phyloP scores from a whole-genome alignment of 2,113 vertebrate species.

The Octodon degus region DNA sequence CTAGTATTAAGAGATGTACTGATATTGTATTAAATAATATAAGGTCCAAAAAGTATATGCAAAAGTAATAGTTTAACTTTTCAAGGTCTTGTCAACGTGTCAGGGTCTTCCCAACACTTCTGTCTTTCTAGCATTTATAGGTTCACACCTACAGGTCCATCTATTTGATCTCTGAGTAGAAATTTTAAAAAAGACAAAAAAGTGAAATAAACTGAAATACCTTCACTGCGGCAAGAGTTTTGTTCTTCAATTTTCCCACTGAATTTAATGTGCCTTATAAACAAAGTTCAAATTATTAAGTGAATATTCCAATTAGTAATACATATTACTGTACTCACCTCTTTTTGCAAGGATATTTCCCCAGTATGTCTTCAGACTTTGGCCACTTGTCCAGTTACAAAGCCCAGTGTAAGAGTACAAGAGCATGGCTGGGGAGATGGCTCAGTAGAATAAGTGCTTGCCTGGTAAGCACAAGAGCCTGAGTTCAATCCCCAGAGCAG shows the following conservation, averaged over 20 bases:
- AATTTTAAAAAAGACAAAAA: background rate
- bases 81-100: background rate
- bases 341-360: background rate
- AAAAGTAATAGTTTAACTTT: background rate
- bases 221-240: background rate
- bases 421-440: no score
- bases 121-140: background rate
- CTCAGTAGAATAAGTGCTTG: no score
- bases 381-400: background rate
- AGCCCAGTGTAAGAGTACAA: background rate
- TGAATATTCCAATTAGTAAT: conserved; percentile 2
- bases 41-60: background rate
- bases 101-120: background rate
- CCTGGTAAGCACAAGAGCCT: background rate
- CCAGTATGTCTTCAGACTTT: background rate
- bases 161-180: background rate
- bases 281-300: background rate
- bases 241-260: background rate
- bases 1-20: background rate
- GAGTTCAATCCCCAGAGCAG: no score
- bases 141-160: background rate
- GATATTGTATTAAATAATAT: background rate
- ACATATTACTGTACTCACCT: background rate
- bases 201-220: background rate
- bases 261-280: background rate